Evolutionary conservation across 2,113 vertebrate genomes (phyloP), one percentile per base, ranked within the genome.

Genomic region (Grus americana): DNA sequence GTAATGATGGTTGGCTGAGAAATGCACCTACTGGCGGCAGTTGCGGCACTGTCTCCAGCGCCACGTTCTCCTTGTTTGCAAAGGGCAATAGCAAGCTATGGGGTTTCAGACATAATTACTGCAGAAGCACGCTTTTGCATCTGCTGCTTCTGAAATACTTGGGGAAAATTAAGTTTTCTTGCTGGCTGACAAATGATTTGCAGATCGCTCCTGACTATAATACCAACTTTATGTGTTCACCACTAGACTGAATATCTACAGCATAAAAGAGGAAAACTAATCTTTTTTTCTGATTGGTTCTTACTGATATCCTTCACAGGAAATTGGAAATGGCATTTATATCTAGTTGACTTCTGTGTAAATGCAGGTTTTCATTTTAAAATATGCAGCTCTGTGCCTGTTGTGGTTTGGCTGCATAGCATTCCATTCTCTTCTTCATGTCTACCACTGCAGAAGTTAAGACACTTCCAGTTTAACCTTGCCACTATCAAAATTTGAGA

Each of bases 1-100:
- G 95, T 78, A 95, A 96, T 61, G 81, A 81, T 34, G 88, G 90
- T 90, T 97, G 94, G 86, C 65, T 91, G 86, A 97, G 92, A 95
- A 96, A 97, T 75, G 87, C 78, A 93, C 84, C 89, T 88, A 83
- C 40, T 65, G 89, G 34, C 40, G 70, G 89, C 30, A 87, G 58
- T 80, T 72, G 91, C 2, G 27, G 79, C 86, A 78, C 83, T 67
- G 75, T 50, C 72, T 84, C 74, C 67, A 90, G 83, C 52, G 54
- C 84, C 74, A 67, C 44, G 29, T 67, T 58, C 50, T 92, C 85
- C 85, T 91, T 68, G 72, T 57, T 32, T 15, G 36, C 80, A 54
- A 88, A 82, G 52, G n/a, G n/a, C 58, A n/a, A 46, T 1, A 92
- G 76, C 84, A 76, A 86, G 68, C 38, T 59, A 13, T 30, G 71